Percentiles rank a stretch among this genome's conserved stretches.
Evolutionary conservation across 1,140 invertebrate species (phyloP).

Genomic region (Drosophila kohkoa): DNA sequence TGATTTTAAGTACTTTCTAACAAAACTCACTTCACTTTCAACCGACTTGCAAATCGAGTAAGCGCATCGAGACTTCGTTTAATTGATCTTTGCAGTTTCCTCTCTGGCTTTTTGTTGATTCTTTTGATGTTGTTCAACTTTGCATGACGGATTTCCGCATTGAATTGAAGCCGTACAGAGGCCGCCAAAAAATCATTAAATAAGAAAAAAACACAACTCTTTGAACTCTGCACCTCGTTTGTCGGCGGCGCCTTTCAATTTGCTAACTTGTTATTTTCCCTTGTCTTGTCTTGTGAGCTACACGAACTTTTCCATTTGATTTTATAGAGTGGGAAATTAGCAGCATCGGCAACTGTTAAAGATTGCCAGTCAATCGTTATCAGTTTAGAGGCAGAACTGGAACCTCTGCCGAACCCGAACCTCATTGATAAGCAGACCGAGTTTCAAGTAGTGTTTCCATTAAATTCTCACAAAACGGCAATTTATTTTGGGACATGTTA

Average conservation of each 20-base stretch:
- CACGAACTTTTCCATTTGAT: conserved; percentile 25
- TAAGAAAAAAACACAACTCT: conserved; percentile 18
- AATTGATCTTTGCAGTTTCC: neutral
- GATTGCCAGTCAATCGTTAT: conserved; percentile 23
- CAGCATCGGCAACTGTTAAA: conserved; percentile 7
- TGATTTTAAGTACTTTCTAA: neutral
- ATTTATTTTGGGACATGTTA: conserved; percentile 23
- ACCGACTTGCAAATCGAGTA: neutral
- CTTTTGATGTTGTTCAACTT: conserved; percentile 53
- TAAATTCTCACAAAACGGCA: conserved; percentile 1
- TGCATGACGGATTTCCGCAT: conserved; percentile 78
- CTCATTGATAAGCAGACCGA: conserved; percentile 28
- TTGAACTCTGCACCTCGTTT: conserved; percentile 51
- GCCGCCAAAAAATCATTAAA: conserved; percentile 13
- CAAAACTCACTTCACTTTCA: neutral
- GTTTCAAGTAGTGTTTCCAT: conserved; percentile 6
- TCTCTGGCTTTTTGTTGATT: conserved; percentile 26
- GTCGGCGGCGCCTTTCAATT: conserved; percentile 33
- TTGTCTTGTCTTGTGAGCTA: neutral
- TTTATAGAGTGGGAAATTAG: conserved; percentile 11
- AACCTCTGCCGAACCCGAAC: neutral
- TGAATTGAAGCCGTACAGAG: conserved; percentile 34
- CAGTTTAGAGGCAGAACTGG: conserved; percentile 8
- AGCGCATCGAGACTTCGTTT: neutral
- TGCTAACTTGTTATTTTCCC: conserved; percentile 25